Base-by-base conservation (phyloP, 2,888 invertebrate species). In the Adineta ricciae region DNA sequence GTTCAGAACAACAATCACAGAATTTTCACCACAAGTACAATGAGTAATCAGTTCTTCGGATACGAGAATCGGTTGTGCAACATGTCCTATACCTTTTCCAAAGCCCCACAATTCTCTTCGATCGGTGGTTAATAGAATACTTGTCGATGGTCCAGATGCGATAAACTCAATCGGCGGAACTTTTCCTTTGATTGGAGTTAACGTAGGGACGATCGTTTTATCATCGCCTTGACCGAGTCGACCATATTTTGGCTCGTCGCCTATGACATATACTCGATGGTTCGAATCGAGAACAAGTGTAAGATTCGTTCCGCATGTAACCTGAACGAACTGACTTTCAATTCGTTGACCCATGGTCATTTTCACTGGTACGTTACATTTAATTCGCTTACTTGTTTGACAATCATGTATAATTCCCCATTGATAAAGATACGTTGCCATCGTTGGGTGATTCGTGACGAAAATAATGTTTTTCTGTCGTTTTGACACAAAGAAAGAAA, bases 211-310 rank as follows among this genome's bases (percentile, higher is more conserved):
- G 3, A 78, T 78, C 5, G 78, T 78, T 41, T 21, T 21, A 78
- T 78, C 78, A 41, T 78, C 78, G n/a, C 41, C 41, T 78, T 78
- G 78, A 21, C 78, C 78, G 14, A 78, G 41, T n/a, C 78, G 78
- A 78, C 78, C 78, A 78, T 78, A 5, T 78, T 78, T 78, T 41
- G 78, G 78, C n/a, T 78, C 78, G 14, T 78, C 78, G 41, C 78
- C 78, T 21, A 78, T 21, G 7, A 78, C 24, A 41, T 21, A 41
- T n/a, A 78, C 78, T 24, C n/a, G 41, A 41, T 78, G 5, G n/a
- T 41, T 41, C 41, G 78, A 21, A 78, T 78, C 78, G 3, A 78
- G 41, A 38, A 24, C 41, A 38, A 41, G 19, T n/a, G 78, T 41
- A 14, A 7, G 41, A 41, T 78, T 78, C 4, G 78, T 78, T 1